phyloP scores from a whole-genome alignment of 2,113 vertebrate genomes.

The Danio rerio region DNA sequence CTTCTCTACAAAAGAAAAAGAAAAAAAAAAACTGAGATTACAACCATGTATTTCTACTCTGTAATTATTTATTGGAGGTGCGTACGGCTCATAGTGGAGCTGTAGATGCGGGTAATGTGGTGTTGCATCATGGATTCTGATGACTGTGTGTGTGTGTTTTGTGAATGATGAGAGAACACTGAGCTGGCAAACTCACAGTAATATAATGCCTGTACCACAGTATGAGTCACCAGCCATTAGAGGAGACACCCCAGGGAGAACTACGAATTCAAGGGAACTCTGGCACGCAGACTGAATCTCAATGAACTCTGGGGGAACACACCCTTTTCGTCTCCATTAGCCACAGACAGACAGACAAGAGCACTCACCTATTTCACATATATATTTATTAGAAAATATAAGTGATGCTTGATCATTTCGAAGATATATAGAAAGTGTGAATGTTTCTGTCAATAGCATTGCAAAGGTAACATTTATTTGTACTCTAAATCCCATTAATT shows the following conservation, averaged over 20 bases:
- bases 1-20: neutral
- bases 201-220: slow-evolving; percentile 37
- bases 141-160: slow-evolving; percentile 28
- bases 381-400: too few relatives aligned
- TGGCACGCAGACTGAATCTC: slow-evolving; percentile 47
- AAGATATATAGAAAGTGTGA: too few relatives aligned
- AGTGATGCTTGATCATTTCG: too few relatives aligned
- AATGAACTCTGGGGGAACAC: slow-evolving; percentile 46
- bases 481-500: too few relatives aligned
- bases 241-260: slow-evolving; percentile 44
- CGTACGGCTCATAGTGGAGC: neutral
- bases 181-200: slow-evolving; percentile 15
- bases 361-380: too few relatives aligned
- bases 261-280: slow-evolving; percentile 47
- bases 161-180: slow-evolving; percentile 21
- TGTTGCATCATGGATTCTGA: neutral
- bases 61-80: neutral
- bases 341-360: neutral
- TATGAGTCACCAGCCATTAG: slow-evolving; percentile 57
- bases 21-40: neutral
- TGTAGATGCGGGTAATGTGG: neutral
- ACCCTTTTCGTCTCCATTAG: slow-evolving; percentile 8
- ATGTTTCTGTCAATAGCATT: too few relatives aligned
- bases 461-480: too few relatives aligned
- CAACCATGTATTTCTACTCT: neutral